These are phyloP conservation scores for Aspidoscelis tigris DNA, from an alignment of 2,113 vertebrate genomes.

Conservation along the genomic window DNA sequence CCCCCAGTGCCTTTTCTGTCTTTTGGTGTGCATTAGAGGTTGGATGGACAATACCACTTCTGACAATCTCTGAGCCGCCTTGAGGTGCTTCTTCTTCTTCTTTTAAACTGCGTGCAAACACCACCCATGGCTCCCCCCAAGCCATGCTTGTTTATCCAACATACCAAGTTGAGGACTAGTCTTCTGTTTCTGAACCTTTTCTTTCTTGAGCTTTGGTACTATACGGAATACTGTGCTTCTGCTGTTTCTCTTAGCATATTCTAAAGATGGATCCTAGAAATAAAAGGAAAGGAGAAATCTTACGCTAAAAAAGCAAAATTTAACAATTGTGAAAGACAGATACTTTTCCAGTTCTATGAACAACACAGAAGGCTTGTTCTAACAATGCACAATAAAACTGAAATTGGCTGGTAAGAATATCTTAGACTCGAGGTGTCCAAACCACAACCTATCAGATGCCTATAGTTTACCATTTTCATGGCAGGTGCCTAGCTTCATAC, in stretches of 20 bases:
- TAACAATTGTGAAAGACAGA: background rate
- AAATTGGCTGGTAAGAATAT: background rate
- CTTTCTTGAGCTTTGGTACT: conserved; percentile 99
- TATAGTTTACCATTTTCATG: too few species aligned
- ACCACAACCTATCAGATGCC: too few species aligned
- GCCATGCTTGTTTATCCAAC: conserved; percentile 55
- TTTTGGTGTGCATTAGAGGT: too few species aligned
- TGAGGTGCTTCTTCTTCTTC: too few species aligned
- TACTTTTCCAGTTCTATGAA: too few species aligned
- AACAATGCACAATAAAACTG: conserved; percentile 10
- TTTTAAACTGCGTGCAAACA: too few species aligned
- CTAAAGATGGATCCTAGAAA: conserved; percentile 90
- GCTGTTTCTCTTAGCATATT: conserved; percentile 95
- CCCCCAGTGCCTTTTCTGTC: background rate
- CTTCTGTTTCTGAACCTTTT: conserved; percentile 91
- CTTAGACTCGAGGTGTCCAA: background rate
- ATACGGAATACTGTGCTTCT: conserved; percentile 96
- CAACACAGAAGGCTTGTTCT: background rate
- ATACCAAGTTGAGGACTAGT: conserved; percentile 92
- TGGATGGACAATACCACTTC: too few species aligned
- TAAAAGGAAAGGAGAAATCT: conserved; percentile 48
- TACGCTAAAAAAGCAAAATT: background rate
- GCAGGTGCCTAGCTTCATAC: too few species aligned
- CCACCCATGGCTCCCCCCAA: background rate
- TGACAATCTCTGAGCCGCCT: too few species aligned